These are phyloP conservation scores for Kradibia gibbosae DNA, from an alignment of 1,140 invertebrate species.

Conservation along the genomic window DNA sequence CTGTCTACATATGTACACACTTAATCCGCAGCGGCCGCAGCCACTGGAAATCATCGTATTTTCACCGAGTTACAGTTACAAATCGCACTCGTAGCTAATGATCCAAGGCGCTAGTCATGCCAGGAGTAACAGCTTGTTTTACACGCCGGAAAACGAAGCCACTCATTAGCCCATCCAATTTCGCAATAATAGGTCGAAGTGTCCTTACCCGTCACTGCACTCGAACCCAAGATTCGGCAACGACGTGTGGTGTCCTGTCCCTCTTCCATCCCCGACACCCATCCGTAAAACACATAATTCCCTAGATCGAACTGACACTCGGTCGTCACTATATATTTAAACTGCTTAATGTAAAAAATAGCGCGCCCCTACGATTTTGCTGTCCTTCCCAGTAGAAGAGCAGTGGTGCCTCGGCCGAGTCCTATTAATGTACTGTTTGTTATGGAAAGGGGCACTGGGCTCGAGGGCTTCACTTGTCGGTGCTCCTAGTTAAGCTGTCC, in stretches of 20 bases:
- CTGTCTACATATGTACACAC: not conserved
- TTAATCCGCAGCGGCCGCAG: not conserved
- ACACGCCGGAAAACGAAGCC: not conserved
- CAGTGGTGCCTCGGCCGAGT: not conserved
- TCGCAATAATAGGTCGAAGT: no score
- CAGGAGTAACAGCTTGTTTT: not conserved
- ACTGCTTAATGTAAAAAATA: no score
- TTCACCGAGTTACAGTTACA: constrained; percentile 2
- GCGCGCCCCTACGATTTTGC: no score
- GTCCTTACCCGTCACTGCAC: no score
- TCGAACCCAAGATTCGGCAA: no score
- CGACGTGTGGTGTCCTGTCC: constrained; percentile 11
- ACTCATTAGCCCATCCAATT: not conserved
- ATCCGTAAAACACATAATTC: no score
- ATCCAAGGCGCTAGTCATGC: not conserved
- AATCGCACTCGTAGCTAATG: not conserved
- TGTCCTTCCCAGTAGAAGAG: no score
- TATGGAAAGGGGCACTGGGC: not conserved
- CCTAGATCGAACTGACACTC: no score
- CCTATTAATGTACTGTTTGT: constrained; percentile 33
- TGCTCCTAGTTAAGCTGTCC: not conserved
- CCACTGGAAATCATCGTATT: constrained; percentile 1
- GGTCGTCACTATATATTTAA: no score
- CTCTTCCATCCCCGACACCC: constrained; percentile 40
- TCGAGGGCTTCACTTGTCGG: not conserved